These are phyloP conservation scores for Geotrypetes seraphini DNA, from an alignment of 2,797 vertebrate genomes.

Conservation along the genomic window DNA sequence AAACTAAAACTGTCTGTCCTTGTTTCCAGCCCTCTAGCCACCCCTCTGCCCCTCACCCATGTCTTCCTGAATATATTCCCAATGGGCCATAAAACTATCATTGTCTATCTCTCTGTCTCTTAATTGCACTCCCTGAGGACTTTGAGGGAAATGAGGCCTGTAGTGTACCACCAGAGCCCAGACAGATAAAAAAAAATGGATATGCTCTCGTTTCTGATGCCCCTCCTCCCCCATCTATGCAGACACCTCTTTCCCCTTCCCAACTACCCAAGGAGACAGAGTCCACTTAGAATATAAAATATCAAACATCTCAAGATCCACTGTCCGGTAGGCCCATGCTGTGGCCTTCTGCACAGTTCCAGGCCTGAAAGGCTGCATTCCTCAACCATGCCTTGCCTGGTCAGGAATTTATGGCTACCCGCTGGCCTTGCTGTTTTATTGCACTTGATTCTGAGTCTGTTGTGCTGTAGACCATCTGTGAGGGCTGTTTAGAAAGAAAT, in stretches of 20 bases:
- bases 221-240: constrained; percentile 2
- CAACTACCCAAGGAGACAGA: neutral
- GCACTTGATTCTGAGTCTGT: constrained; percentile 6
- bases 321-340: neutral
- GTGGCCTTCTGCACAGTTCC: neutral
- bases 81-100: constrained; percentile 8
- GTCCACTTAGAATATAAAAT: neutral
- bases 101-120: neutral
- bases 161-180: neutral
- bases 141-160: too few species aligned
- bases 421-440: constrained; percentile 6
- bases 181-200: constrained; percentile 8
- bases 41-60: neutral
- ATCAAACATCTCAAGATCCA: neutral
- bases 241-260: neutral
- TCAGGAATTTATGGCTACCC: constrained; percentile 12
- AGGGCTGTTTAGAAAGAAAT: neutral
- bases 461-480: constrained; percentile 8
- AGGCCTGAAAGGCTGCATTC: neutral
- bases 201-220: constrained; percentile 4
- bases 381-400: constrained; percentile 4
- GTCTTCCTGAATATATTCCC: too few species aligned
- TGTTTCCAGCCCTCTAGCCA: neutral
- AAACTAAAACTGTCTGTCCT: neutral
- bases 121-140: constrained; percentile 2